A percentile compares a stretch with the other conserved stretches of the same genome.
These are phyloP conservation scores for Hirtodrosophila duncani DNA, from an alignment of 2,888 invertebrate species.

Conservation along the genomic window DNA sequence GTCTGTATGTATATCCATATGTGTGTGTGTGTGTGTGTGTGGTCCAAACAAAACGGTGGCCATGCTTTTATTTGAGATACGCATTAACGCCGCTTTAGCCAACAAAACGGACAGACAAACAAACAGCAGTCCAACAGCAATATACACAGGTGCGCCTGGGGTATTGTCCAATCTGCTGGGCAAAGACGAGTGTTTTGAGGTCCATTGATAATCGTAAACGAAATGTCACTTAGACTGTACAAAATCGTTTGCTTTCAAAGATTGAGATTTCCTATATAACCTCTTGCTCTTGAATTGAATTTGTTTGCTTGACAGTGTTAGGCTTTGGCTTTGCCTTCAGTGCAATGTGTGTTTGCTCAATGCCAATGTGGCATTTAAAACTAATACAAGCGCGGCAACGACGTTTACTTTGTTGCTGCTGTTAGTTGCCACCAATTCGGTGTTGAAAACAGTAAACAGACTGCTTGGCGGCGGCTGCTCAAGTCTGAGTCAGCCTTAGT, in stretches of 20 bases:
- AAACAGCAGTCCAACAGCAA: constrained; percentile 19
- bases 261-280: constrained; percentile 4
- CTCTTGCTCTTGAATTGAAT: neutral
- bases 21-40: constrained; percentile 34
- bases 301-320: constrained; percentile 11
- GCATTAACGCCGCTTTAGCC: constrained; percentile 49
- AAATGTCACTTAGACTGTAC: no score
- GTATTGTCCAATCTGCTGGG: no score
- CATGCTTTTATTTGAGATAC: constrained; percentile 43
- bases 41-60: constrained; percentile 56
- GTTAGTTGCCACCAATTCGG: constrained; percentile 61
- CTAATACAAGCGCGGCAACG: constrained; percentile 51
- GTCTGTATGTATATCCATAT: constrained; percentile 6
- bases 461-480: constrained; percentile 44
- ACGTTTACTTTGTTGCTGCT: constrained; percentile 33
- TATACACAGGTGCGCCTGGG: constrained; percentile 32
- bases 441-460: constrained; percentile 58
- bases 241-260: no score
- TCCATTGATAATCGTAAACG: no score
- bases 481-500: constrained; percentile 5
- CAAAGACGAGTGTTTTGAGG: no score
- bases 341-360: constrained; percentile 58
- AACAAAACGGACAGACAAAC: constrained; percentile 17
- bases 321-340: constrained; percentile 21
- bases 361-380: constrained; percentile 69